Percentiles rank a stretch among this genome's conserved stretches.
Conservation (phyloP, 2,888 invertebrate species). For the Odontomyia ornata region DNA sequence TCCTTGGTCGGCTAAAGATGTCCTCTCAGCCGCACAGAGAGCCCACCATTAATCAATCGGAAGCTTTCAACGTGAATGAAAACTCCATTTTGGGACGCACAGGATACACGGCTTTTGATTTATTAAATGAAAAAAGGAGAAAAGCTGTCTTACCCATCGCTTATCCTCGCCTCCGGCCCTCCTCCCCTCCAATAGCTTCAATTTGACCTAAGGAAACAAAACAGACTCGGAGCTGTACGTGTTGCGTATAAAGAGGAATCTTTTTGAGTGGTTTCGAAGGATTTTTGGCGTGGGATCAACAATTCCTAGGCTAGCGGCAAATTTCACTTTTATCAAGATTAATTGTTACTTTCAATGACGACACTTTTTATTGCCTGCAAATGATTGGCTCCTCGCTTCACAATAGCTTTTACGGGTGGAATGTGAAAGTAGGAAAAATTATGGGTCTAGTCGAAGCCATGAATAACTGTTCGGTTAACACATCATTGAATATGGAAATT, state of each 20-base stretch:
- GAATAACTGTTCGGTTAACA: too few species aligned
- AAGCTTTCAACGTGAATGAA: conserved; percentile 44
- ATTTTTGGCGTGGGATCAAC: not conserved
- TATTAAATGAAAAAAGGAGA: conserved; percentile 39
- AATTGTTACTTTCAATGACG: conserved; percentile 25
- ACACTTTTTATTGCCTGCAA: not conserved
- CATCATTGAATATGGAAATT: too few species aligned
- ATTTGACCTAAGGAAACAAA: not conserved
- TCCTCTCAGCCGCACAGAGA: conserved; percentile 17
- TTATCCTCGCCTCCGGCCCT: not conserved
- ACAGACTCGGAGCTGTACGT: not conserved
- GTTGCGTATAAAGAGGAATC: not conserved
- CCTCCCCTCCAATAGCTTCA: too few species aligned
- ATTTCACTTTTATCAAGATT: conserved; percentile 32
- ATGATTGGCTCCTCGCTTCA: not conserved
- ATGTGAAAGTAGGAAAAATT: too few species aligned
- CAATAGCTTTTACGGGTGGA: too few species aligned
- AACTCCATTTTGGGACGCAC: conserved; percentile 44
- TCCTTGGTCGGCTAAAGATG: not conserved
- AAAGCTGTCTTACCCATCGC: not conserved
- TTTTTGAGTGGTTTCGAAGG: too few species aligned
- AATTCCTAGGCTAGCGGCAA: not conserved
- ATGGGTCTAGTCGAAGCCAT: too few species aligned
- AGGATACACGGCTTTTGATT: conserved; percentile 45
- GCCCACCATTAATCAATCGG: conserved; percentile 46